These are phyloP conservation scores for Hypothenemus hampei DNA, from an alignment of 1,140 invertebrate species.

Conservation along the genomic window DNA sequence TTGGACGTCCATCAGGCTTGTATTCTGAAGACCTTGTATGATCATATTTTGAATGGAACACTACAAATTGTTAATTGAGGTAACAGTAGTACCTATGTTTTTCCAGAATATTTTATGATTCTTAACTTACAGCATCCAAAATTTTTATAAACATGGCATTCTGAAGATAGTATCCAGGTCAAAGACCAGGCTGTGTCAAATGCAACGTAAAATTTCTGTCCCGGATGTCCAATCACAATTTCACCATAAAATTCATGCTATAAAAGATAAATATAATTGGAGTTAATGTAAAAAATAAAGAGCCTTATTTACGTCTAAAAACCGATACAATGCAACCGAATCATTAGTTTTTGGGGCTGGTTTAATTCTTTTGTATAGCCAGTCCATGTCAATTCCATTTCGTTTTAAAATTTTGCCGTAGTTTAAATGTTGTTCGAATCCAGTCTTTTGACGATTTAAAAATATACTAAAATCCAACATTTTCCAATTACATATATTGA, in stretches of 20 bases:
- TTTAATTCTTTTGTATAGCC: constrained; percentile 17
- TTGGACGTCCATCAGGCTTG: constrained; percentile 56
- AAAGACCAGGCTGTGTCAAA: constrained; percentile 68
- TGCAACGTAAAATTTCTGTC: constrained; percentile 59
- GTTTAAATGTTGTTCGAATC: constrained; percentile 25
- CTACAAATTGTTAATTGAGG: constrained; percentile 21
- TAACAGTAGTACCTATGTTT: neutral
- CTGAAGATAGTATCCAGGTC: constrained; percentile 62
- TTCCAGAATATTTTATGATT: constrained; percentile 8
- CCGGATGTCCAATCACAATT: constrained; percentile 58
- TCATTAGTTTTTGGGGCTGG: constrained; percentile 33
- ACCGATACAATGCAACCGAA: constrained; percentile 41
- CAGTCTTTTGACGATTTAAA: constrained; percentile 19
- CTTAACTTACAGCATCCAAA: constrained; percentile 59
- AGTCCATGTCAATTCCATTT: constrained; percentile 18
- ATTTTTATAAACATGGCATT: constrained; percentile 53
- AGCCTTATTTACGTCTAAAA: constrained; percentile 40
- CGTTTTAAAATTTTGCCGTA: constrained; percentile 12
- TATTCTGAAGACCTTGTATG: constrained; percentile 58
- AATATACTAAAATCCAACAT: constrained; percentile 23
- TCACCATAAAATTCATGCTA: constrained; percentile 65
- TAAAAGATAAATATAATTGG: constrained; percentile 27
- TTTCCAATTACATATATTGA: no score
- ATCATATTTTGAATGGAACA: constrained; percentile 40
- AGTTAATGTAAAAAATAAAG: neutral